Evolutionary conservation across 2,888 invertebrate genomes (phyloP).

Genomic region (Aphodius sticticus): DNA sequence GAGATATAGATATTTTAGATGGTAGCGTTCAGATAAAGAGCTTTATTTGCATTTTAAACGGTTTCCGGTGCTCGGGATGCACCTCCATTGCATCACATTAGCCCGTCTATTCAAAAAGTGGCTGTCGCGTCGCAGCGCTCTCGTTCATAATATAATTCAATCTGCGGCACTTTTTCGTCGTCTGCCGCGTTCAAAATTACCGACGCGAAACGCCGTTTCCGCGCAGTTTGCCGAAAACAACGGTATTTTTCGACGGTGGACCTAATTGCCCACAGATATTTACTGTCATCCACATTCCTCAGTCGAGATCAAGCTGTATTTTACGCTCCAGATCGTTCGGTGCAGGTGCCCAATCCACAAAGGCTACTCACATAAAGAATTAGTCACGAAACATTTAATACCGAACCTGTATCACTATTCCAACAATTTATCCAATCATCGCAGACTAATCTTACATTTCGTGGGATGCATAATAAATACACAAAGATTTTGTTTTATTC

Average conservation of each 20-base stretch:
- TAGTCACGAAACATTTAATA: not conserved
- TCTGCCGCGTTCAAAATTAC: constrained; percentile 1
- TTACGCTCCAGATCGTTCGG: not conserved
- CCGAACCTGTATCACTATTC: not conserved
- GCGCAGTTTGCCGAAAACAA: not conserved
- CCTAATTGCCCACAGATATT: constrained; percentile 4
- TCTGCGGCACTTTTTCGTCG: constrained; percentile 24
- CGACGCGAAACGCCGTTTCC: not conserved
- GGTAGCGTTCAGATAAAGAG: constrained; percentile 40
- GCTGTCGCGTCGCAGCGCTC: constrained; percentile 32
- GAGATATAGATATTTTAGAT: constrained; percentile 44
- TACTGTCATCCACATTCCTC: not conserved
- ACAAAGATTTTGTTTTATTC: too few species aligned
- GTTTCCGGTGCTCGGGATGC: constrained; percentile 37
- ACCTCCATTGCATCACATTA: constrained; percentile 38
- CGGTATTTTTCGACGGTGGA: not conserved
- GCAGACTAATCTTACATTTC: too few species aligned
- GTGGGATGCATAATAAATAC: too few species aligned
- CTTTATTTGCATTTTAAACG: constrained; percentile 44
- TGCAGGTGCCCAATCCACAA: not conserved
- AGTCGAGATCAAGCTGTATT: not conserved
- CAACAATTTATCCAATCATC: not conserved
- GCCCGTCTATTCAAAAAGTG: constrained; percentile 35
- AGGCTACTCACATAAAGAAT: not conserved
- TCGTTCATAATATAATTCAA: constrained; percentile 43